These are phyloP conservation scores for Scomber scombrus DNA, from an alignment of 2,113 vertebrate species.

Conservation along the genomic window DNA sequence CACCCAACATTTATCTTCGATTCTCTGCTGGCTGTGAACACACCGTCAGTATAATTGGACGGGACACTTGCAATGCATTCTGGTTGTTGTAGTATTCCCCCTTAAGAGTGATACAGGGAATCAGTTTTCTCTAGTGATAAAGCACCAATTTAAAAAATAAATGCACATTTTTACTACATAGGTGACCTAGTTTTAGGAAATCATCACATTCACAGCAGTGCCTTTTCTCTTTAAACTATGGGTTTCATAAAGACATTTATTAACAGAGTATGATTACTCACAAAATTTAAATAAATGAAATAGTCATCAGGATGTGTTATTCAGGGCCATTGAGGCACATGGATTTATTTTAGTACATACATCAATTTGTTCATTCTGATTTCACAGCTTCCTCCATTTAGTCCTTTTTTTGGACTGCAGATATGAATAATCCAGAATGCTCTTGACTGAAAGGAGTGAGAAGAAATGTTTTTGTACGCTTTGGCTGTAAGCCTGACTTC, in stretches of 20 bases:
- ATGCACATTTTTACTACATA: no score
- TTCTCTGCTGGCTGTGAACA: no score
- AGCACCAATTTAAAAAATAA: no score
- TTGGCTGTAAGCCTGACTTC: neutral
- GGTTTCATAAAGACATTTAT: neutral
- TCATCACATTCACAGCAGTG: no score
- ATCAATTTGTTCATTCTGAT: neutral
- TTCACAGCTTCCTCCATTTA: neutral
- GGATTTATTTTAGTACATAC: neutral
- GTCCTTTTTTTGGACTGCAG: neutral
- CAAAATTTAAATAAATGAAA: neutral
- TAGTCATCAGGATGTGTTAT: neutral
- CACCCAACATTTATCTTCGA: no score
- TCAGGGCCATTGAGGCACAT: neutral
- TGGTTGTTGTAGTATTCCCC: no score
- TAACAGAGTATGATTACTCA: neutral
- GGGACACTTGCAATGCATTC: no score
- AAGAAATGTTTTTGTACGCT: neutral
- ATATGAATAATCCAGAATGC: slow-evolving; percentile 17
- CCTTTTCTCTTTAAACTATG: neutral
- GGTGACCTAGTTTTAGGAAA: no score
- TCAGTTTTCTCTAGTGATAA: no score
- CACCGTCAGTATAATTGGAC: no score
- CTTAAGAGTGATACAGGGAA: no score
- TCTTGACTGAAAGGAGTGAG: neutral